Evolutionary conservation across 1,140 invertebrate genomes (phyloP).

Genomic region (Aphidius ervi): DNA sequence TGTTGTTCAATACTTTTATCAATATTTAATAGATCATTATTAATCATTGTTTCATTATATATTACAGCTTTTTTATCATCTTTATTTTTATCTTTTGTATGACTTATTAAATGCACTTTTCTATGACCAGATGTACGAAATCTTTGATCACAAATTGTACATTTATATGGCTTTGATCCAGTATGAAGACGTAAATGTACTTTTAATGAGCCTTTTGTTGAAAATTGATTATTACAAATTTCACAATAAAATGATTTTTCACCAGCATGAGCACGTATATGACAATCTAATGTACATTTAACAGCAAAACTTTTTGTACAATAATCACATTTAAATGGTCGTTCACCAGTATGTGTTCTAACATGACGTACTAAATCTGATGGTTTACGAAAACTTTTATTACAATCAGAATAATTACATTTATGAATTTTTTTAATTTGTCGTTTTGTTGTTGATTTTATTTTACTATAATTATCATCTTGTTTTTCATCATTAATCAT

Average conservation of each 20-base stretch:
- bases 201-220: conserved; percentile 63
- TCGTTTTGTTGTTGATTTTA: no score
- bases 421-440: conserved; percentile 42
- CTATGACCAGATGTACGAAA: conserved; percentile 69
- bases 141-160: conserved; percentile 59
- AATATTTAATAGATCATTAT: no score
- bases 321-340: conserved; percentile 62
- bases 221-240: conserved; percentile 58
- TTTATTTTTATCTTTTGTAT: conserved; percentile 48
- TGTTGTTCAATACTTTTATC: neutral
- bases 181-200: conserved; percentile 70
- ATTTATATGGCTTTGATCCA: conserved; percentile 65
- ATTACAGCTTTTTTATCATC: neutral
- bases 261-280: conserved; percentile 58
- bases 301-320: conserved; percentile 66
- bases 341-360: conserved; percentile 65
- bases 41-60: no score
- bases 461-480: no score
- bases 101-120: conserved; percentile 61
- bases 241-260: conserved; percentile 58
- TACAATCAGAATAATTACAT: conserved; percentile 54
- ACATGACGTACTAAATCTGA: conserved; percentile 56
- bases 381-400: conserved; percentile 54
- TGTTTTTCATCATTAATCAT: no score
- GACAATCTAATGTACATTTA: conserved; percentile 63